A percentile compares a stretch with the other conserved stretches of the same genome.
These are phyloP conservation scores for Steinernema carpocapsae DNA, from an alignment of 2,888 invertebrate genomes.

Conservation along the genomic window DNA sequence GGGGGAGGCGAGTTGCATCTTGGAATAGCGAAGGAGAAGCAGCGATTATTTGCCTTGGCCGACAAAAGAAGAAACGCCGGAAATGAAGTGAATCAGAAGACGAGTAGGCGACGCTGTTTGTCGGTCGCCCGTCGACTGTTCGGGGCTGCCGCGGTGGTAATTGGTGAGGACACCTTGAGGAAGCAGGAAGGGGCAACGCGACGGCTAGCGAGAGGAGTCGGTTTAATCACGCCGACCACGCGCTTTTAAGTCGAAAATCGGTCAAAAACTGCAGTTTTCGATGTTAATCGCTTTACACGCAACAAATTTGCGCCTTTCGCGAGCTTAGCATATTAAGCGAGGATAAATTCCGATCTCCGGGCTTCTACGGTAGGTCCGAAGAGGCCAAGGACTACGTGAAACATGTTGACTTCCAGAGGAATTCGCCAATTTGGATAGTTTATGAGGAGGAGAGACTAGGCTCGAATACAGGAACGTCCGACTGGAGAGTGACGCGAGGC, in stretches of 20 bases:
- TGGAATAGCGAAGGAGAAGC: slow-evolving; percentile 3
- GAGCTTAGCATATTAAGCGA: not conserved
- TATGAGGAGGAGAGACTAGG: too few species aligned
- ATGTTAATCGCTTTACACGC: not conserved
- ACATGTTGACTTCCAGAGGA: not conserved
- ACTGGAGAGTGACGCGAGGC: too few species aligned
- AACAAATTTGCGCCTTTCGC: not conserved
- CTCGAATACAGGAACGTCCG: too few species aligned
- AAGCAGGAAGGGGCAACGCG: not conserved
- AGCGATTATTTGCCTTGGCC: slow-evolving; percentile 5
- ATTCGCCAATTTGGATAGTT: too few species aligned
- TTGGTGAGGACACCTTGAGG: not conserved
- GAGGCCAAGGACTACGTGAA: not conserved
- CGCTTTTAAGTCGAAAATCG: too few species aligned
- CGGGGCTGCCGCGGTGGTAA: not conserved
- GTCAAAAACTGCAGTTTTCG: not conserved
- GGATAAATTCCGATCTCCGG: not conserved
- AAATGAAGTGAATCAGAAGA: slow-evolving; percentile 19
- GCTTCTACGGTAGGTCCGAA: not conserved
- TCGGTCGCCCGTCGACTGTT: not conserved
- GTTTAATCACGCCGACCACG: too few species aligned
- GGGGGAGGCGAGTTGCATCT: not conserved
- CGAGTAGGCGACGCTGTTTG: slow-evolving; percentile 8
- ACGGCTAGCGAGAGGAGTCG: too few species aligned
- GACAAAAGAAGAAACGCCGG: not conserved